Conservation (phyloP, 2,888 invertebrate species). For the Stegophylla sp. region DNA sequence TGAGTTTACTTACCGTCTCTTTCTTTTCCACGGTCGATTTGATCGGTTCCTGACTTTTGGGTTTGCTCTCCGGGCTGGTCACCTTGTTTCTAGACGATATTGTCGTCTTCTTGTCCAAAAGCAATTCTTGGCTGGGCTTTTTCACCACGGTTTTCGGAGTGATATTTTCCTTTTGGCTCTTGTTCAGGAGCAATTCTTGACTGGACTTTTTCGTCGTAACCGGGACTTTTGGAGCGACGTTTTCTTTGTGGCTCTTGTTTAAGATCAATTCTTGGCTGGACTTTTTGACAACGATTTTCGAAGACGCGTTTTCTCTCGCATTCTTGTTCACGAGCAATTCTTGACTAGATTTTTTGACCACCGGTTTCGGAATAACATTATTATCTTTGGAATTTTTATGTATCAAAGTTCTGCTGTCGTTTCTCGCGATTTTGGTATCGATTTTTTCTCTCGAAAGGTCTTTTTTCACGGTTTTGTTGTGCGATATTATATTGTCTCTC, state of each 20-base stretch:
- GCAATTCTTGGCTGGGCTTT: conserved; percentile 41
- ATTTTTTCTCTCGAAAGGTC: conserved; percentile 49
- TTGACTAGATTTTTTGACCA: too few relatives aligned
- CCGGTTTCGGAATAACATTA: too few relatives aligned
- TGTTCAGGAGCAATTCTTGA: too few relatives aligned
- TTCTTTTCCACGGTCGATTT: conserved; percentile 39
- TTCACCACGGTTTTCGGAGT: background rate
- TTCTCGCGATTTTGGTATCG: conserved; percentile 49
- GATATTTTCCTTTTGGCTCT: too few relatives aligned
- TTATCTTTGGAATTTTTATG: conserved; percentile 43
- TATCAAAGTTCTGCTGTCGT: conserved; percentile 30
- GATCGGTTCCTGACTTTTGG: background rate
- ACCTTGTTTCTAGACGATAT: conserved; percentile 28
- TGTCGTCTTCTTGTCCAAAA: conserved; percentile 35
- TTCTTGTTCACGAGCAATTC: too few relatives aligned
- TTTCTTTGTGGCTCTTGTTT: too few relatives aligned
- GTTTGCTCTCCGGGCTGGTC: conserved; percentile 17
- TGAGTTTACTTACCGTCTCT: conserved; percentile 30
- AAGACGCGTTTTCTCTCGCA: too few relatives aligned
- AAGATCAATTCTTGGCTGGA: too few relatives aligned
- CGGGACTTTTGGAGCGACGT: too few relatives aligned
- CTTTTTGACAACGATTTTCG: too few relatives aligned
- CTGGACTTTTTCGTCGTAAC: too few relatives aligned
- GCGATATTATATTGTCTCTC: conserved; percentile 5
- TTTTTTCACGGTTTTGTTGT: conserved; percentile 56